A percentile compares a stretch with the other conserved stretches of the same genome.
Conservation (phyloP, 2,888 invertebrate species). For the Beris chalybata region DNA sequence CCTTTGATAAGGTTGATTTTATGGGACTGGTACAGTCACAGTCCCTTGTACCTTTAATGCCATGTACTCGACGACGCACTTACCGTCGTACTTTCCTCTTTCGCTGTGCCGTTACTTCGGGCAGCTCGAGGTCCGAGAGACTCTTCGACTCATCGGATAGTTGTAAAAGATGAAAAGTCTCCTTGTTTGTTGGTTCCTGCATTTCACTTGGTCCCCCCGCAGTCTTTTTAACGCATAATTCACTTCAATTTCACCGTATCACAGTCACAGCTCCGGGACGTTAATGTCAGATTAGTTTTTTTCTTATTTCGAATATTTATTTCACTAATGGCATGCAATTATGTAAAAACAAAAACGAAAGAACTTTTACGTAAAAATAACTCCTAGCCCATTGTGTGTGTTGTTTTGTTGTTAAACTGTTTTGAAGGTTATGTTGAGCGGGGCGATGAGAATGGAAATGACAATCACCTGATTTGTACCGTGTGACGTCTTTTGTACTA, state of each 20-base stretch:
- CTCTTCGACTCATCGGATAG: constrained; percentile 63
- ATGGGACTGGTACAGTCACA: no score
- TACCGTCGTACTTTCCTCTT: constrained; percentile 41
- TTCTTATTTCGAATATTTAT: background rate
- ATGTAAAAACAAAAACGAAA: constrained; percentile 6
- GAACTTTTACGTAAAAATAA: constrained; percentile 18
- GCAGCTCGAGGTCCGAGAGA: constrained; percentile 41
- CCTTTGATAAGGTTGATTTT: no score
- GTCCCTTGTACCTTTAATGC: no score
- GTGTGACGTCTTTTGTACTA: constrained; percentile 9
- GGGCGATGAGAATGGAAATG: background rate
- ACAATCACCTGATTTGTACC: background rate
- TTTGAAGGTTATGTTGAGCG: constrained; percentile 13
- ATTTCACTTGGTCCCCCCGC: background rate
- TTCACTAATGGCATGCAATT: constrained; percentile 4
- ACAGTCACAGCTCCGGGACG: background rate
- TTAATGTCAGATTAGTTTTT: no score
- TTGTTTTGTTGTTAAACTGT: constrained; percentile 24
- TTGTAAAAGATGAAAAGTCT: constrained; percentile 66
- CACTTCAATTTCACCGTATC: constrained; percentile 20
- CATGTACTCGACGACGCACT: background rate
- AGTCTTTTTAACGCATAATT: constrained; percentile 10
- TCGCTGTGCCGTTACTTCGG: constrained; percentile 39
- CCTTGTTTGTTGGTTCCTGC: constrained; percentile 56
- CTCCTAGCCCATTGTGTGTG: constrained; percentile 4